Evolutionary conservation across 2,888 invertebrate genomes (phyloP), one percentile per base, ranked within the genome.

Genomic region (Anticlea derivata): DNA sequence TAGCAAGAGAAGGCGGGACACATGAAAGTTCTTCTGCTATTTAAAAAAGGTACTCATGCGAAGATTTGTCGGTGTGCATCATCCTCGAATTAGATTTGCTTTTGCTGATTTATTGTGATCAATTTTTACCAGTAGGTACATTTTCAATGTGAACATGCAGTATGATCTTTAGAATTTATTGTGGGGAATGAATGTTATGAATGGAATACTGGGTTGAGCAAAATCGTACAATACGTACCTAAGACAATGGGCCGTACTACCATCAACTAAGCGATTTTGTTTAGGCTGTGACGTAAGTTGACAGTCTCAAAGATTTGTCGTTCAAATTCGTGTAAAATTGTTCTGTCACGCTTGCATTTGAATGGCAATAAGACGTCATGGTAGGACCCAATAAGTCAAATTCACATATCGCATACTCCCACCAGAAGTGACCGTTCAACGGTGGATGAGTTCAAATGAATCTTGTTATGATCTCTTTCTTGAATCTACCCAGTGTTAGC

Each of bases 401-500:
- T 76, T 77, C 75, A 88, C 89, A 89, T 87, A 87, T 88, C 86
- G 79, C 68, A 70, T 80, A 70, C 73, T 77, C 85, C 84, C 83
- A 84, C 81, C 83, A 80, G 60, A 73, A 70, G 68, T 61, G 46
- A 57, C 46, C 31, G 37, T 48, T 43, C 44, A 33, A 51, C 17
- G 51, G 50, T 62, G 63, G 60, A 63, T 65, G 69, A 69, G 71
- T 76, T 75, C 74, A 81, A 74, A 75, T 85, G 90, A 89, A 90
- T 90, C 90, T 90, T 83, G 80, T 81, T 77, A 83, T 89, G 90
- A 90, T 89, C 90, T 90, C 89, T 82, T 81, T 75, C 73, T 78
- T 77, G 89, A 89, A 89, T 89, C 89, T 89, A 73, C 88, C 89
- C 88, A 89, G 89, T 90, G 90, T 84, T 82, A 75, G 68, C 78